A percentile compares a stretch with the other conserved stretches of the same genome.
Conservation (phyloP, 2,113 vertebrate genomes). For the Xiphorhynchus elegans region DNA sequence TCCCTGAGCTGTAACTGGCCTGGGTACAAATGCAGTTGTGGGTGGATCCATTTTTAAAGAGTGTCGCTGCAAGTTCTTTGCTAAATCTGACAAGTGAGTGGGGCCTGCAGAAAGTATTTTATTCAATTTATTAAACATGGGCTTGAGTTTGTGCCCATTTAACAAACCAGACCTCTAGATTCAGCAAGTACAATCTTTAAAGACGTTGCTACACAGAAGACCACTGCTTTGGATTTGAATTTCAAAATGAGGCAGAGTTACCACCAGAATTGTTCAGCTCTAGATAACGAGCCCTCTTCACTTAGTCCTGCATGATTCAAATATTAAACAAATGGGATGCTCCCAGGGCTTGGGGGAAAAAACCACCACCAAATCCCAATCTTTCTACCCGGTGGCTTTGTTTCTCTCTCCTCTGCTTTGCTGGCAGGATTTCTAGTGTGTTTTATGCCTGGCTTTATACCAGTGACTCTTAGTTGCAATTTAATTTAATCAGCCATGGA, state of each 20-base stretch:
- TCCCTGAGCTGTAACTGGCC: slow-evolving; percentile 24
- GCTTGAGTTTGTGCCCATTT: neutral
- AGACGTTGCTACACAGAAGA: neutral
- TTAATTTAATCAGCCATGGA: neutral
- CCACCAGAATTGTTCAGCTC: neutral
- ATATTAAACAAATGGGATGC: neutral
- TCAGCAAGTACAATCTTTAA: neutral
- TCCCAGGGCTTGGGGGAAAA: neutral
- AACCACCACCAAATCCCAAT: neutral
- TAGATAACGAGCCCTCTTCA: neutral
- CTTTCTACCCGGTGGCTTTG: neutral
- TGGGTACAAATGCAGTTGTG: slow-evolving; percentile 32
- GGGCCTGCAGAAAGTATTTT: slow-evolving; percentile 36
- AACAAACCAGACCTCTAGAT: neutral
- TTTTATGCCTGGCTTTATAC: neutral
- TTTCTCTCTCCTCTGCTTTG: neutral
- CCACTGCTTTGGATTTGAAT: neutral
- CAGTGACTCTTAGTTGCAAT: neutral
- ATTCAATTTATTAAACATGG: neutral
- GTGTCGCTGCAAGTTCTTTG: neutral
- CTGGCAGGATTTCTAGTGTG: neutral
- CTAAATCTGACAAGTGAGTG: slow-evolving; percentile 47
- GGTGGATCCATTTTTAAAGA: slow-evolving; percentile 50
- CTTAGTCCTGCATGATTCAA: neutral
- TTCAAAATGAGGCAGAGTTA: neutral